Percentiles rank a stretch among this genome's conserved stretches.
Evolutionary conservation across 2,113 vertebrate species (phyloP).

Genomic region (Turnix velox): DNA sequence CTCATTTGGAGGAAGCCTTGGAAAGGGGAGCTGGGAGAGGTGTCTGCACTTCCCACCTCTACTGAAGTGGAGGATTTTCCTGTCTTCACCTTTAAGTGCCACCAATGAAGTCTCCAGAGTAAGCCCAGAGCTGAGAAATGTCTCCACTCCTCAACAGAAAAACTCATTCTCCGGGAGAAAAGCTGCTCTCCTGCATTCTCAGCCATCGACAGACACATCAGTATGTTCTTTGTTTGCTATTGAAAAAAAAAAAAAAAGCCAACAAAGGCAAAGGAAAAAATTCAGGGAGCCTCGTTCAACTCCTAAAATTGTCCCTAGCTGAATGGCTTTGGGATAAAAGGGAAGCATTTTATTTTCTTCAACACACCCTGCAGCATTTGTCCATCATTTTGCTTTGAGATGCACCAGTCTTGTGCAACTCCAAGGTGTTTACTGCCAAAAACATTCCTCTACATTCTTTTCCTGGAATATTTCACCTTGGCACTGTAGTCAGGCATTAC

Average conservation of each 20-base stretch:
- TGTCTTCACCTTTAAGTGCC: background rate
- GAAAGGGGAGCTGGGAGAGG: background rate
- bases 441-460: constrained; percentile 2
- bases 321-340: background rate
- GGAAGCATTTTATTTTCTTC: background rate
- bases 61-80: background rate
- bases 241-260: background rate
- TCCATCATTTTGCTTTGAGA: constrained; percentile 36
- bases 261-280: background rate
- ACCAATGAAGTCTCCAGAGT: background rate
- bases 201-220: background rate
- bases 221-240: background rate
- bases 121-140: background rate
- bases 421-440: constrained; percentile 7
- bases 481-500: background rate
- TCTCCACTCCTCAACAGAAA: background rate
- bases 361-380: constrained; percentile 26
- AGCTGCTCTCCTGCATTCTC: background rate
- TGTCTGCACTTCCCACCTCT: background rate
- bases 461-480: constrained; percentile 6
- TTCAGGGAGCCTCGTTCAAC: background rate
- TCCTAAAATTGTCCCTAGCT: background rate
- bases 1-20: background rate
- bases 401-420: background rate
- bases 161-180: background rate